Evolutionary conservation across 2,888 invertebrate genomes (phyloP).

Genomic region (Muscina levida): DNA sequence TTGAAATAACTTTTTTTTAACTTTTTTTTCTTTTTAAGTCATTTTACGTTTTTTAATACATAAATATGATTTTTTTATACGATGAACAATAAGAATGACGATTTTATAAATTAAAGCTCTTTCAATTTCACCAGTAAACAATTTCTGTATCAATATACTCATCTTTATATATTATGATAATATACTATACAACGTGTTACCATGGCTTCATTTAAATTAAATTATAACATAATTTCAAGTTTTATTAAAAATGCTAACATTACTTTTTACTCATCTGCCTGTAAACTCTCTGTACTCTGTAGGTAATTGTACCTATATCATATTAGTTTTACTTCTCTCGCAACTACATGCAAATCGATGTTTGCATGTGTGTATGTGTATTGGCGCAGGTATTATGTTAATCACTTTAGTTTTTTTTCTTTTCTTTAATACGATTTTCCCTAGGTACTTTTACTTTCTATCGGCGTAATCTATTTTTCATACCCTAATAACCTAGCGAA

Average conservation of each 20-base stretch:
- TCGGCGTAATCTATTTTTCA: slow-evolving; percentile 62
- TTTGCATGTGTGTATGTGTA: slow-evolving; percentile 5
- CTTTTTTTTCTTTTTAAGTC: too few species aligned
- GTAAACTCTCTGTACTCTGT: slow-evolving; percentile 36
- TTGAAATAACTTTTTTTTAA: too few species aligned
- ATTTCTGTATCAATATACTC: too few species aligned
- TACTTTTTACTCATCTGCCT: background rate
- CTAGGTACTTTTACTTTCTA: slow-evolving; percentile 38
- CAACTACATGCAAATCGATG: slow-evolving; percentile 72
- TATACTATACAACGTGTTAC: too few species aligned
- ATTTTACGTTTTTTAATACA: too few species aligned
- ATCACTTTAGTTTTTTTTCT: slow-evolving; percentile 60
- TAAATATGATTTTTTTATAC: too few species aligned
- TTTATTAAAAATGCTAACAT: too few species aligned
- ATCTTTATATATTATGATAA: too few species aligned
- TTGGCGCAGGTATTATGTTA: slow-evolving; percentile 62
- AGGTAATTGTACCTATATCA: slow-evolving; percentile 27
- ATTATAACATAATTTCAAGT: slow-evolving; percentile 16
- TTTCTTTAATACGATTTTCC: slow-evolving; percentile 42
- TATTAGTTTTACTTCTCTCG: slow-evolving; percentile 62
- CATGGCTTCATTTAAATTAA: too few species aligned
- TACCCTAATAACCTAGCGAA: slow-evolving; percentile 60
- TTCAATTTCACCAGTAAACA: too few species aligned
- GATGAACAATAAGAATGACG: too few species aligned
- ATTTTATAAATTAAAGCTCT: too few species aligned